Evolutionary conservation across 2,888 invertebrate genomes (phyloP).

Genomic region (Caenorhabditis sp.): DNA sequence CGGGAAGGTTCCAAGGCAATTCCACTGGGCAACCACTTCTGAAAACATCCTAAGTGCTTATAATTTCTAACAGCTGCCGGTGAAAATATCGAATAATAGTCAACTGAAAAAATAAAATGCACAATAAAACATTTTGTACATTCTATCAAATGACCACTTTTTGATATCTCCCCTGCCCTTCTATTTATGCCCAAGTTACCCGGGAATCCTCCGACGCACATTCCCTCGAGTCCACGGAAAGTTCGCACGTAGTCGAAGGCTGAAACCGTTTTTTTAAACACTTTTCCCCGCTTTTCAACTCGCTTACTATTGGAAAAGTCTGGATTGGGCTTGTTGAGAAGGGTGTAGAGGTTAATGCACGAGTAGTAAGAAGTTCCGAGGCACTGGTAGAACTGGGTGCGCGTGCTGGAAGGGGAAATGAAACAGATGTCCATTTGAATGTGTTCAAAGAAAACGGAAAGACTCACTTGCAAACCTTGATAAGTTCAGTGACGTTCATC

Average conservation of each 20-base stretch:
- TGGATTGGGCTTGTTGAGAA: slow-evolving; percentile 58
- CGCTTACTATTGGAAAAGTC: slow-evolving; percentile 54
- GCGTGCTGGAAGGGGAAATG: slow-evolving; percentile 49
- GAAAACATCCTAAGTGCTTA: slow-evolving; percentile 2
- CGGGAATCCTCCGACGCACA: slow-evolving; percentile 70
- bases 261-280: no score
- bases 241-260: slow-evolving; percentile 69
- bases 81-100: no score
- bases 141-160: no score
- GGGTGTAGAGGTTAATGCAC: slow-evolving; percentile 65
- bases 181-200: no score
- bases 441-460: background rate
- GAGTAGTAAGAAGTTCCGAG: slow-evolving; percentile 70
- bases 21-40: slow-evolving; percentile 61
- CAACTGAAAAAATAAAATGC: no score
- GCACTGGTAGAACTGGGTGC: slow-evolving; percentile 70
- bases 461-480: slow-evolving; percentile 65
- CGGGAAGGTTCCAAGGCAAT: slow-evolving; percentile 52
- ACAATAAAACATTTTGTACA: no score
- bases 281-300: no score
- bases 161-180: no score
- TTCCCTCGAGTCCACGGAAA: slow-evolving; percentile 66
- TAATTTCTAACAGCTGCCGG: no score
- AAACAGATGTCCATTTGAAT: background rate
- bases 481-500: slow-evolving; percentile 57